These are phyloP conservation scores for Nomada lathburiana DNA, from an alignment of 2,888 invertebrate genomes.

Conservation along the genomic window DNA sequence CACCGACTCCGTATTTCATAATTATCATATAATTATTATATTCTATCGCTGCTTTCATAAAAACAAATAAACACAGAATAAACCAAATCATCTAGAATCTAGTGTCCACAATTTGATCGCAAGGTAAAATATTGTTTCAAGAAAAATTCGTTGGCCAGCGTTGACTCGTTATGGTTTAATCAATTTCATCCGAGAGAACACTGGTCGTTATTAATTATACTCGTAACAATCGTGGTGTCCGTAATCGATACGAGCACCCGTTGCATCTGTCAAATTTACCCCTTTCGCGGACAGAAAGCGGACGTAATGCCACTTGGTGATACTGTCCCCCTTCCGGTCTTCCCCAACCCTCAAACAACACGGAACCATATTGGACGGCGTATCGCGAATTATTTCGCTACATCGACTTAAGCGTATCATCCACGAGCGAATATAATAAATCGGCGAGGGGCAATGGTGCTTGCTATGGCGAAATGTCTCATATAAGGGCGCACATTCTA, in stretches of 20 bases:
- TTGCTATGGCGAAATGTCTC: constrained; percentile 10
- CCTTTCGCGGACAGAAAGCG: constrained; percentile 71
- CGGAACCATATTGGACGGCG: constrained; percentile 69
- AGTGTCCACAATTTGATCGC: not conserved
- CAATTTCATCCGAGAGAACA: constrained; percentile 37
- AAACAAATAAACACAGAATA: too few relatives aligned
- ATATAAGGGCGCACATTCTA: constrained; percentile 50
- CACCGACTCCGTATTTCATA: too few relatives aligned
- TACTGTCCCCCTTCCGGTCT: constrained; percentile 27
- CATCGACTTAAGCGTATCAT: constrained; percentile 66
- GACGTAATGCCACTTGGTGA: constrained; percentile 59
- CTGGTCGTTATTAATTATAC: constrained; percentile 37
- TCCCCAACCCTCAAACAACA: constrained; percentile 59
- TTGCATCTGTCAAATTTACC: constrained; percentile 79
- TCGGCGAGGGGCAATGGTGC: constrained; percentile 53
- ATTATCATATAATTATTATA: too few relatives aligned
- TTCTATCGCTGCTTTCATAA: too few relatives aligned
- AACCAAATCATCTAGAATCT: too few relatives aligned
- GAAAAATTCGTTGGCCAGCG: not conserved
- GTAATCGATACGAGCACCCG: constrained; percentile 70
- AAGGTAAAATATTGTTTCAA: not conserved
- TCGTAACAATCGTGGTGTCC: constrained; percentile 55
- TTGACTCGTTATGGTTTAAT: constrained; percentile 20
- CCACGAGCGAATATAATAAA: constrained; percentile 72
- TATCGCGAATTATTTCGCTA: constrained; percentile 75